phyloP scores from a whole-genome alignment of 2,888 invertebrate genomes.

The Andricus curvator region DNA sequence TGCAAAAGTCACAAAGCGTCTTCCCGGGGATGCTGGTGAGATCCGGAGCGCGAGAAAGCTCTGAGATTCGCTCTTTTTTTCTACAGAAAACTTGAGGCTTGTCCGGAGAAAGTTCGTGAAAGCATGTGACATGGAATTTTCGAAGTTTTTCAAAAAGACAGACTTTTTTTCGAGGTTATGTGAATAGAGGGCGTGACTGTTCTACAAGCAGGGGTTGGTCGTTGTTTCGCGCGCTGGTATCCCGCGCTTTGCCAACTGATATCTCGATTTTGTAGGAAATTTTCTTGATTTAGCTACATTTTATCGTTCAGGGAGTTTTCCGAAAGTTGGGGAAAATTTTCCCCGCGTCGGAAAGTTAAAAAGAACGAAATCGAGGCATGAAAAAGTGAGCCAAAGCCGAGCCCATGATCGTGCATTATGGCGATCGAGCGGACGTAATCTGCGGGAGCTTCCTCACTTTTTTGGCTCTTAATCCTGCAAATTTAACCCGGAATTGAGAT shows the following conservation, averaged over 20 bases:
- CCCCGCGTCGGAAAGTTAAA: conserved; percentile 13
- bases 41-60: background rate
- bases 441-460: conserved; percentile 63
- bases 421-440: conserved; percentile 69
- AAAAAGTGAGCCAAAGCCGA: conserved; percentile 54
- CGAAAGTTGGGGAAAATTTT: conserved; percentile 21
- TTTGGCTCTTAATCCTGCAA: conserved; percentile 52
- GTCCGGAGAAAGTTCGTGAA: background rate
- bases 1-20: conserved; percentile 40
- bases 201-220: conserved; percentile 72
- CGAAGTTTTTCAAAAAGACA: conserved; percentile 2
- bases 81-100: background rate
- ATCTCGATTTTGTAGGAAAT: conserved; percentile 56
- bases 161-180: conserved; percentile 69
- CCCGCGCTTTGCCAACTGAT: conserved; percentile 71
- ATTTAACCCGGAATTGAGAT: conserved; percentile 3
- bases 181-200: conserved; percentile 74
- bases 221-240: conserved; percentile 72
- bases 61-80: background rate
- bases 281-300: conserved; percentile 23
- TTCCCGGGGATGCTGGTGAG: conserved; percentile 50
- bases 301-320: background rate
- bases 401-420: conserved; percentile 68
- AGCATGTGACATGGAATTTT: background rate
- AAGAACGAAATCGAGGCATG: conserved; percentile 39